Evolutionary conservation across 2,113 vertebrate genomes (phyloP).

Genomic region (Barbus barbus): DNA sequence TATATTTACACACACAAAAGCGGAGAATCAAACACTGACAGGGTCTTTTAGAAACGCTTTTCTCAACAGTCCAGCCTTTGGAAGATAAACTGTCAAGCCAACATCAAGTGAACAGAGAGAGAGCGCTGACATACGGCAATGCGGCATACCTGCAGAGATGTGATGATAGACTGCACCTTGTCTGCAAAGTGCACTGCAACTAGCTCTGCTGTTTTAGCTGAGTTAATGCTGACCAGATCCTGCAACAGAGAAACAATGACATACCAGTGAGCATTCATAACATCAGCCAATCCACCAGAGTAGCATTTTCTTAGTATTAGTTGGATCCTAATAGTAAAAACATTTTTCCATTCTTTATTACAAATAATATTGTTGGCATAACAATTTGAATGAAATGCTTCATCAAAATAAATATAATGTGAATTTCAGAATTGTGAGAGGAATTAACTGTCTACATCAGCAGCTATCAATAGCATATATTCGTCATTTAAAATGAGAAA

Average conservation of each 20-base stretch:
- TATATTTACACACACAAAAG: slow-evolving; percentile 11
- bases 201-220: slow-evolving; percentile 88
- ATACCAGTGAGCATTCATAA: neutral
- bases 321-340: neutral
- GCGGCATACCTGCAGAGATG: slow-evolving; percentile 81
- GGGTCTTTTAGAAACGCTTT: neutral
- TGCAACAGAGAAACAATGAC: slow-evolving; percentile 62
- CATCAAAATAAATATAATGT: neutral
- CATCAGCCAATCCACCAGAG: neutral
- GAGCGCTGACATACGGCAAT: neutral
- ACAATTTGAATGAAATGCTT: neutral
- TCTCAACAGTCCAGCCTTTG: neutral
- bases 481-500: too few species aligned
- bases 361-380: neutral
- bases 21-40: neutral
- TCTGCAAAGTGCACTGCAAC: slow-evolving; percentile 83
- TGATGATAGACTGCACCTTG: slow-evolving; percentile 81
- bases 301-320: neutral
- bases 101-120: neutral
- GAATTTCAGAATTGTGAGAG: too few species aligned
- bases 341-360: neutral
- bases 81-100: neutral
- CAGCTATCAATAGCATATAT: too few species aligned
- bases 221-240: slow-evolving; percentile 86
- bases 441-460: too few species aligned